Conservation (phyloP, 2,113 vertebrate genomes). For the Micronycteris hirsuta region DNA sequence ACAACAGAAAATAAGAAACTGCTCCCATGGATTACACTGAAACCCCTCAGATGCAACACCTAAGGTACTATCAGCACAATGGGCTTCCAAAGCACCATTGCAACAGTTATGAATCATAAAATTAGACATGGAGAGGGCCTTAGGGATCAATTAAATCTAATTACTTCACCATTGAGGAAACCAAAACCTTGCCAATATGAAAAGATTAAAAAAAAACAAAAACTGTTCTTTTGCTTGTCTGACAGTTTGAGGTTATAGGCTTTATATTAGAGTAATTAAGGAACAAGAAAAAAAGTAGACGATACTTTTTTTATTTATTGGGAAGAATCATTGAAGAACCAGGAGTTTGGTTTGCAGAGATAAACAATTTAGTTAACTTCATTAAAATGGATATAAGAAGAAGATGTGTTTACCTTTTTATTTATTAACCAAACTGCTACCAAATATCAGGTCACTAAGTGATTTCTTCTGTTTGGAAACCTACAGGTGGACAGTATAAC, state of each 20-base stretch:
- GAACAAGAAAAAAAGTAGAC: neutral
- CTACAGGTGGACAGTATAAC: neutral
- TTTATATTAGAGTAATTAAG: neutral
- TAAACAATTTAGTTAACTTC: neutral
- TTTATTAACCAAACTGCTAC: conserved; percentile 36
- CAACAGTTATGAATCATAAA: neutral
- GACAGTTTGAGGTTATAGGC: neutral
- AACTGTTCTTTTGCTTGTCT: neutral
- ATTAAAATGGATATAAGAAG: too few species aligned
- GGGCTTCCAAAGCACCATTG: neutral
- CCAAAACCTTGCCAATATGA: neutral
- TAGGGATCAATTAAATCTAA: neutral
- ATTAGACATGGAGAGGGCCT: neutral
- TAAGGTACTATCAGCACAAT: neutral
- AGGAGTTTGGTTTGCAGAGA: neutral
- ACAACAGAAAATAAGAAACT: neutral
- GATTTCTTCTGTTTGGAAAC: conserved; percentile 29
- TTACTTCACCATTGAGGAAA: neutral
- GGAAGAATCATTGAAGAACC: neutral
- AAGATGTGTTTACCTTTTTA: accelerated
- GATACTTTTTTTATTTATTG: neutral
- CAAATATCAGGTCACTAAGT: neutral
- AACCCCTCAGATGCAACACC: neutral
- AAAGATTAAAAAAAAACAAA: neutral
- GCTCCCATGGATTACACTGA: too few species aligned